Conservation (phyloP, 1,140 invertebrate species). For the Eubasilissa regina region DNA sequence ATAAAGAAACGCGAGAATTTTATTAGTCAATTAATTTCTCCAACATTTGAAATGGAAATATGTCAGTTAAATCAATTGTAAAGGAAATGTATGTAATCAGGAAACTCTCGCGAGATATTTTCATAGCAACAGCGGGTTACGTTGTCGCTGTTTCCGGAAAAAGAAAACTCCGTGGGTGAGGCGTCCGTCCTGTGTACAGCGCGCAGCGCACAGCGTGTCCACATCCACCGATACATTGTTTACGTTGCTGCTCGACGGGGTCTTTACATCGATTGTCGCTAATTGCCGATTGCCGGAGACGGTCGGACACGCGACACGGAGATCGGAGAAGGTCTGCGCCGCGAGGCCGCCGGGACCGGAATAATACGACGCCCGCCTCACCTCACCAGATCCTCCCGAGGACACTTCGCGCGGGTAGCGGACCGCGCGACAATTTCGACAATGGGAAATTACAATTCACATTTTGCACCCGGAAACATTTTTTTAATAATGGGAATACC, state of each 20-base stretch:
- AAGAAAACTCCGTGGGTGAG: slow-evolving; percentile 5
- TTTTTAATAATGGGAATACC: background rate
- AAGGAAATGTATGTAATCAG: background rate
- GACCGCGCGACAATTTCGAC: background rate
- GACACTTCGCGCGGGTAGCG: slow-evolving; percentile 5
- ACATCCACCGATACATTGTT: slow-evolving; percentile 21
- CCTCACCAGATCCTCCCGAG: slow-evolving; percentile 6
- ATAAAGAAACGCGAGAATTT: too few species aligned
- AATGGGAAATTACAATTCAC: background rate
- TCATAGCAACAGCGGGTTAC: background rate
- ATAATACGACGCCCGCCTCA: slow-evolving; percentile 12
- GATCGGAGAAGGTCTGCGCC: background rate
- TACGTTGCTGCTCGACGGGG: slow-evolving; percentile 8
- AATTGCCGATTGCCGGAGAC: too few species aligned
- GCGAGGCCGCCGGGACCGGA: background rate
- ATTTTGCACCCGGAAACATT: background rate
- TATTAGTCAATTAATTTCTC: too few species aligned
- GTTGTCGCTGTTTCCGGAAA: background rate
- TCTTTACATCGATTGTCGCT: background rate
- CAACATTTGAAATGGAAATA: too few species aligned
- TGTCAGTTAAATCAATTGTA: background rate
- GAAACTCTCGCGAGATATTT: background rate
- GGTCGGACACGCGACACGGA: too few species aligned
- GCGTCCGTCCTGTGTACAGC: background rate
- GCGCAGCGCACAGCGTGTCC: background rate